A percentile compares a stretch with the other conserved stretches of the same genome.
phyloP scores from a whole-genome alignment of 1,140 invertebrate genomes.

The Pentalonia nigronervosa region DNA sequence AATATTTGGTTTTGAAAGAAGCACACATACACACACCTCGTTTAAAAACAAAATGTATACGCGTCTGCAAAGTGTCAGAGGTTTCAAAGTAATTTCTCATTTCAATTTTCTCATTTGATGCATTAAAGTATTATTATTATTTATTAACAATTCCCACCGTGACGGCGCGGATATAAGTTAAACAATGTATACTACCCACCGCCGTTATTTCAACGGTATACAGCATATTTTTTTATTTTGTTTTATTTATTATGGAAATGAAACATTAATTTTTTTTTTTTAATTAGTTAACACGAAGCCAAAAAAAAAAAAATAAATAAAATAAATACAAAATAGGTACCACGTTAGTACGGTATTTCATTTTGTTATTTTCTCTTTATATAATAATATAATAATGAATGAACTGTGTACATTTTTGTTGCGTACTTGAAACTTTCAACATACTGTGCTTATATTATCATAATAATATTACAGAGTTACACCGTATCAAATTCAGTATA shows the following conservation, averaged over 20 bases:
- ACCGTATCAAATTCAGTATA: not conserved
- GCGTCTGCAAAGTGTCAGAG: accelerated
- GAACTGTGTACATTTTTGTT: not conserved
- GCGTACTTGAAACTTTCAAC: not conserved
- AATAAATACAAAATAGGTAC: too few relatives aligned
- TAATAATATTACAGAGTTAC: not conserved
- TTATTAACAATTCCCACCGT: not conserved
- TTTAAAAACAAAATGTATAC: not conserved
- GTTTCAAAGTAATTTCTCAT: not conserved
- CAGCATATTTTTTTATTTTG: not conserved
- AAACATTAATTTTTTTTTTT: not conserved
- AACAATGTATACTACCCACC: not conserved
- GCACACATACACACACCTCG: not conserved
- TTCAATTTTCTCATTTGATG: not conserved
- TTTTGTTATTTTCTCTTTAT: not conserved
- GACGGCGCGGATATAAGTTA: not conserved
- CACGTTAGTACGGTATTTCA: not conserved
- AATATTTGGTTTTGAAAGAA: not conserved
- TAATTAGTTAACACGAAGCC: not conserved
- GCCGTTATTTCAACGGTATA: not conserved
- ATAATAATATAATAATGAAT: not conserved
- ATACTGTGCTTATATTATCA: not conserved
- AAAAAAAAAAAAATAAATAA: not conserved
- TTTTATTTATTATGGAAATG: not conserved
- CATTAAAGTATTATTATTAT: not conserved